Evolutionary conservation across 2,113 vertebrate species (phyloP).

Genomic region (Syngnathus floridae): DNA sequence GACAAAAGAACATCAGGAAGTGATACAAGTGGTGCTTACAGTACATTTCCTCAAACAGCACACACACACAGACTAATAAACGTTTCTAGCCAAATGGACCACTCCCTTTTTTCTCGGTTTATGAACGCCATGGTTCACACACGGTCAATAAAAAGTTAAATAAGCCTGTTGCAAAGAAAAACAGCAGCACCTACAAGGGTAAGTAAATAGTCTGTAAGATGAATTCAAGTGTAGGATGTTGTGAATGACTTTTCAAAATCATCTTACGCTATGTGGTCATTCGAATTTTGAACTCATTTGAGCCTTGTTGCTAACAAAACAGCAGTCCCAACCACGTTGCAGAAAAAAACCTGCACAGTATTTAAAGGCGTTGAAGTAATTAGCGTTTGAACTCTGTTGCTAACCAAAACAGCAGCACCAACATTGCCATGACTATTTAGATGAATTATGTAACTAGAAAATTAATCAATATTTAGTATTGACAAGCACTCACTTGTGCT

Average conservation of each 20-base stretch:
- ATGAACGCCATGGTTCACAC: background rate
- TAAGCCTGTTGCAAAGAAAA: background rate
- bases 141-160: background rate
- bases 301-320: background rate
- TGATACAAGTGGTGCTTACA: conserved; percentile 2
- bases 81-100: background rate
- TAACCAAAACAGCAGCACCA: no score
- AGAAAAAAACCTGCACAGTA: no score
- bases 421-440: no score
- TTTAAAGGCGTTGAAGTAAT: no score
- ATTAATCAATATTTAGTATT: no score
- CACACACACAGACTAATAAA: background rate
- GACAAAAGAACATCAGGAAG: conserved; percentile 1
- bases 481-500: no score
- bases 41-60: background rate
- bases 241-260: background rate
- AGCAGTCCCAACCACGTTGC: background rate
- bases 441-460: no score
- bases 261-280: background rate
- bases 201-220: background rate
- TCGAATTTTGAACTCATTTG: background rate
- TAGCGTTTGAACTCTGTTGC: no score
- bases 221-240: no score
- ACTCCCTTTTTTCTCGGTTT: background rate
- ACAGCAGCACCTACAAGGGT: background rate